Evolutionary conservation across 2,113 vertebrate genomes (phyloP), one percentile per base, ranked within the genome.

Genomic region (Apus apus): DNA sequence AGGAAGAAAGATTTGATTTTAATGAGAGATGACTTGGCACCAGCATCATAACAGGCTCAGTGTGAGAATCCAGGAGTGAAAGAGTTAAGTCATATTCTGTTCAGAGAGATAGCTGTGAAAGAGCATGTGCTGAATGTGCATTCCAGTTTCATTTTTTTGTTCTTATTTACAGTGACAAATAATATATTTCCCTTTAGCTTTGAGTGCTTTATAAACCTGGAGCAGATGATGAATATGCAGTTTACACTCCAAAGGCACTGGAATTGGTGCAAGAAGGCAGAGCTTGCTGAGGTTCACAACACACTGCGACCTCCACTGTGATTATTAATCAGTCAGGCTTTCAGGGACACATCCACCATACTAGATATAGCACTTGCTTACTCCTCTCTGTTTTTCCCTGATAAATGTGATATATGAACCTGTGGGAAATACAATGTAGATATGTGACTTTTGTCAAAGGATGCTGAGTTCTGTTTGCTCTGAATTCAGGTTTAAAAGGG

Each of bases 81-180:
- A 89, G 72, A 85, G 94, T 95, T 94, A 96, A 94, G 90, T 94
- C 57, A 23, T 87, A 87, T 85, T 88, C 58, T 87, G 48, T 77
- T 91, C 90, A 88, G 82, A 92, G 54, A 79, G 17, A 40, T 29
- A 81, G 32, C 58, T 85, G 60, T 90, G 76, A 82, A 85, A 84
- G 77, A 75, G 46, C 53, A 48, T 88, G 71, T 67, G 74, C 79
- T 90, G 79, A 95, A 51, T 91, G 26, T 50, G 40, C 73, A 88
- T 87, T 90, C 38, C 32, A 65, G 40, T 79, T 87, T 87, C 15
- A 43, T 87, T 87, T 95, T 84, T 90, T 74, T 51, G 34, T 93
- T 86, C 45, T 79, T 93, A 60, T 90, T 92, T 96, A 79, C 73
- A 91, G 60, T 89, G 87, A 85, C 73, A 94, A 94, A 94, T 68